Base-by-base conservation (phyloP, 2,113 vertebrate genomes). In the human (Homo sapiens) region DNA sequence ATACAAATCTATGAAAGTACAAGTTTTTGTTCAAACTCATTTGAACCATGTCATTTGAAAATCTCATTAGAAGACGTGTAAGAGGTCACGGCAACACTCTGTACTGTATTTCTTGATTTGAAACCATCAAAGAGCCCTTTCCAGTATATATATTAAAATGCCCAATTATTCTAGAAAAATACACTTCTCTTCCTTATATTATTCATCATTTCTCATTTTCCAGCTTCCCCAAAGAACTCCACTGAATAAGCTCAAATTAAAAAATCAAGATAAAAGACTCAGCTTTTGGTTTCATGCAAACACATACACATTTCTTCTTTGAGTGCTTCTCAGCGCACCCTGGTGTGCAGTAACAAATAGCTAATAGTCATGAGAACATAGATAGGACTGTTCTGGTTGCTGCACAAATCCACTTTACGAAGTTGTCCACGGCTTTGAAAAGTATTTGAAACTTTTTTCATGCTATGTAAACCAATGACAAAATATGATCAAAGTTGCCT, bases 81-180 rank as follows among this genome's bases (percentile, higher is more conserved):
- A 85, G 30, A 95, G 13, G 10, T 87, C 11, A 43, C 30, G 38
- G 20, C n/a, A 94, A 80, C 17, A 73, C 13, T 43, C 5, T 50
- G 9, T 79, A 35, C 16, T 81, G 8, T 68, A 81, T n/a, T 70
- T 82, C 90, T 97, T 97, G 66, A 78, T 89, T 85, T 87, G 22
- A 86, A 52, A 79, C 76, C 38, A 85, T 6, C 50, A 78, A 90
- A 96, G 18, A 79, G 5, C 25, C 32, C 8, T 52, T 85, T 91
- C 70, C 30, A 73, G 72, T 40, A 43, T 57, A 35, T 66, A 35
- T 84, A 50, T 92, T 79, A 45, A 1, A 80, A 17, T 66, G 30
- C 25, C 35, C 43, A 79, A 79, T 80, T 94, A 93, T 88, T 73
- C 52, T 90, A 13, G 72, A 83, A 83, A 96, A 90, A 94, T 73